Base-by-base conservation (phyloP, 2,888 invertebrate genomes). In the Agonopterix alstromeriana region DNA sequence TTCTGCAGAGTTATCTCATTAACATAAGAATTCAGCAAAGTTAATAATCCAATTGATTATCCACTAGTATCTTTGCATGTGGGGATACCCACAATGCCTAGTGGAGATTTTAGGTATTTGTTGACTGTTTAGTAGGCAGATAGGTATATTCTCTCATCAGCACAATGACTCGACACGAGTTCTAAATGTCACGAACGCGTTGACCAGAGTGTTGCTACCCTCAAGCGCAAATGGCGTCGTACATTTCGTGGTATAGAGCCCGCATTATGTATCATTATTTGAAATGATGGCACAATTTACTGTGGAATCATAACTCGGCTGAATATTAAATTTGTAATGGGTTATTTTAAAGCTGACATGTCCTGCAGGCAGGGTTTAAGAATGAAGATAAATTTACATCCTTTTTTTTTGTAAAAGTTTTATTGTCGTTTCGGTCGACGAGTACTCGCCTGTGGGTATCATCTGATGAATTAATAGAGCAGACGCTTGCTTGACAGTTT, bases 241-340 rank as follows among this genome's bases (percentile, higher is more conserved):
- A 54, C 57, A 60, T 59, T 69, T 73, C 70, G 68, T 67, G 60
- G 62, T 71, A 74, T 77, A 73, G 71, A 70, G 57, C 79, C 72
- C 73, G 76, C 77, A 86, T 87, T 86, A 85, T 73, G 78, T 77
- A 70, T 83, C 82, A 86, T 86, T 86, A 85, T 76, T 73, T 70
- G 76, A 85, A 27, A 27, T 27, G 27, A 86, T 84, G 80, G 82
- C 77, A 83, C 78, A 81, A 83, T 82, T 83, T 82, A 73, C 77
- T 76, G 65, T 65, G 68, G 69, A 78, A 78, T 79, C 76, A 77
- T 78, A 81, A 75, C 75, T 76, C 69, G 67, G 63, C 54, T 60
- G 63, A 71, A 72, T 77, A 80, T 80, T 76, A 80, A 78, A 78
- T 77, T 77, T 69, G 73, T 74, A 79, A 80, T 82, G 77, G 74